phyloP scores from a whole-genome alignment of 2,888 invertebrate genomes.

The Tholera decimalis region DNA sequence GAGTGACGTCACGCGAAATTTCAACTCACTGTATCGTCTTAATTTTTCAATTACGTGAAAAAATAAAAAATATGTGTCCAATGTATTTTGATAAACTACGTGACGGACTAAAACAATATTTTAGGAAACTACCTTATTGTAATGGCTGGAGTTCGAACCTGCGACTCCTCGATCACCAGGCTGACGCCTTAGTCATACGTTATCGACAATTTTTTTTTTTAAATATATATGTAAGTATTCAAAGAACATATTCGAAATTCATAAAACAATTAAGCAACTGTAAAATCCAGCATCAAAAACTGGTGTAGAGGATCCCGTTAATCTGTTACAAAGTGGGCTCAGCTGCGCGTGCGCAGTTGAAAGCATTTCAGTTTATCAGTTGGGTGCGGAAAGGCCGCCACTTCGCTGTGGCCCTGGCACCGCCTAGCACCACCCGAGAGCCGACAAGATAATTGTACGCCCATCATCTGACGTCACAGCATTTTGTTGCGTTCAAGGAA shows the following conservation, averaged over 20 bases:
- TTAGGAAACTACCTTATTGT: too few relatives aligned
- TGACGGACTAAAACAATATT: too few relatives aligned
- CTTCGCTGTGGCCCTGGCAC: conserved; percentile 78
- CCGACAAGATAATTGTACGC: conserved; percentile 79
- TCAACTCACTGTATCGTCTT: too few relatives aligned
- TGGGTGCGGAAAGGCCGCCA: conserved; percentile 80
- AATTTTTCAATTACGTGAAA: too few relatives aligned
- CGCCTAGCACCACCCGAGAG: conserved; percentile 78
- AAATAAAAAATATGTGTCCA: too few relatives aligned
- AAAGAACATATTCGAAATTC: conserved; percentile 1
- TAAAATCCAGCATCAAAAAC: conserved; percentile 27
- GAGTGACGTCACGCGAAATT: too few relatives aligned
- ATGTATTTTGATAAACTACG: too few relatives aligned
- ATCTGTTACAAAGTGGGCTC: conserved; percentile 66
- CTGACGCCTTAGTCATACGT: too few relatives aligned
- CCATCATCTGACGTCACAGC: conserved; percentile 72
- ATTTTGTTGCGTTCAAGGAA: conserved; percentile 64
- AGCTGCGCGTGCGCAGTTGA: conserved; percentile 78
- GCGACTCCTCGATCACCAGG: too few relatives aligned
- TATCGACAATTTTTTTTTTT: too few relatives aligned
- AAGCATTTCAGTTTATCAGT: conserved; percentile 80
- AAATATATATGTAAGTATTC: too few relatives aligned
- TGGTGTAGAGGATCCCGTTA: conserved; percentile 57
- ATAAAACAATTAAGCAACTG: conserved; percentile 36
- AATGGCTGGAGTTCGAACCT: too few relatives aligned